Evolutionary conservation across 2,888 invertebrate genomes (phyloP), one percentile per base, ranked within the genome.

Genomic region (Drosophila vallismaia): DNA sequence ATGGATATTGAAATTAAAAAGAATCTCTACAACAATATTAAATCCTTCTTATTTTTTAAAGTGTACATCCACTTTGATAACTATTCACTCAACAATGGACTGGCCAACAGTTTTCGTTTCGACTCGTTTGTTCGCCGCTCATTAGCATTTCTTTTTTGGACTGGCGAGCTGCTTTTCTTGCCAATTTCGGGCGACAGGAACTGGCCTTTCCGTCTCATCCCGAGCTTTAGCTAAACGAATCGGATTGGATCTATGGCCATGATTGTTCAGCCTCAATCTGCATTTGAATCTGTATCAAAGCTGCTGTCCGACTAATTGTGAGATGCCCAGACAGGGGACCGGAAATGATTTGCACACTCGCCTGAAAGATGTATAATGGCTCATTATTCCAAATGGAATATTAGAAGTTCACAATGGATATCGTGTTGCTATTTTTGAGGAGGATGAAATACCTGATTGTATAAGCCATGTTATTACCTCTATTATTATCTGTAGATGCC

Each of bases 71-170:
- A 45, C 36, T 59, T 60, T 38, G 29, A 45, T 46, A 45, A 60
- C 59, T 59, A 57, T 54, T 67, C 50, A 62, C 60, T 60, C 63
- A 59, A 59, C 68, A 68, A 70, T 68, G 68, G 57, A 40, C 49
- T 33, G 56, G 40, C 46, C 55, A 54, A 55, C 77, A 70, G 63
- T 71, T 82, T 71, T 71, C 69, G 58, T 46, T 64, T 63, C 64
- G 36, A 36, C 45, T 64, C 36, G 52, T 48, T 71, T 68, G 44
- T 42, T 40, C 31, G 51, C 29, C 50, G 53, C 63, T 80, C 84
- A 84, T 74, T 86, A 80, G 67, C 71, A 71, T 84, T 76, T 79
- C 48, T 59, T 62, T 69, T 48, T 60, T 38, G 45, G 59, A 24
- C 45, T 28, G 29, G 8, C 66, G 44, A 51, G 29, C 46, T 12